Conservation (phyloP, 2,797 vertebrate species). For the Enoplosus armatus region DNA sequence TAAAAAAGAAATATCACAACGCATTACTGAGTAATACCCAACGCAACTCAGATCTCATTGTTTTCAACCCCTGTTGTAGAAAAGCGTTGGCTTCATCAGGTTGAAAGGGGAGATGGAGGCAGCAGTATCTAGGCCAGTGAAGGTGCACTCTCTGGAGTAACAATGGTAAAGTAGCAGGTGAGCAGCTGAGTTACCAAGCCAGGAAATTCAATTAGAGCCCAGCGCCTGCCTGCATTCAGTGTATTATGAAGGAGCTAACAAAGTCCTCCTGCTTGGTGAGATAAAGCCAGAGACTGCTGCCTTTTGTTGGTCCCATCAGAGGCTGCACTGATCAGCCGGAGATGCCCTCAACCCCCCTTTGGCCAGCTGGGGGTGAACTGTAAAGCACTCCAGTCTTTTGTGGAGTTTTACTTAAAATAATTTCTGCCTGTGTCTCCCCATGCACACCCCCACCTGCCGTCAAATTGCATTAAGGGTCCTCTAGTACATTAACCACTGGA, state of each 20-base stretch:
- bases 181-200: slow-evolving; percentile 66
- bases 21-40: neutral
- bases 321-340: slow-evolving; percentile 42
- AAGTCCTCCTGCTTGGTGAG: slow-evolving; percentile 64
- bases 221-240: slow-evolving; percentile 66
- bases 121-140: slow-evolving; percentile 32
- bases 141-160: slow-evolving; percentile 50
- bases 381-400: slow-evolving; percentile 55
- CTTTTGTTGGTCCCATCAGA: slow-evolving; percentile 70
- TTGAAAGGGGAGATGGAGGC: slow-evolving; percentile 12
- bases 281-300: slow-evolving; percentile 69
- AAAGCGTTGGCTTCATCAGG: slow-evolving; percentile 42
- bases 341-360: slow-evolving; percentile 46
- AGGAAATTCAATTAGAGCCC: slow-evolving; percentile 76
- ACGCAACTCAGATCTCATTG: slow-evolving; percentile 14
- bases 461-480: slow-evolving; percentile 79
- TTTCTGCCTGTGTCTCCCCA: slow-evolving; percentile 49
- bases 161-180: slow-evolving; percentile 63
- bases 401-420: slow-evolving; percentile 66
- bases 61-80: slow-evolving; percentile 25
- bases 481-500: slow-evolving; percentile 81
- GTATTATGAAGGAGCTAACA: slow-evolving; percentile 74
- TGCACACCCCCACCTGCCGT: slow-evolving; percentile 47
- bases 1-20: neutral
- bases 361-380: slow-evolving; percentile 42